Percentiles rank a stretch among this genome's conserved stretches.
Conservation (phyloP, 2,113 vertebrate species). For the Chloebia gouldiae region DNA sequence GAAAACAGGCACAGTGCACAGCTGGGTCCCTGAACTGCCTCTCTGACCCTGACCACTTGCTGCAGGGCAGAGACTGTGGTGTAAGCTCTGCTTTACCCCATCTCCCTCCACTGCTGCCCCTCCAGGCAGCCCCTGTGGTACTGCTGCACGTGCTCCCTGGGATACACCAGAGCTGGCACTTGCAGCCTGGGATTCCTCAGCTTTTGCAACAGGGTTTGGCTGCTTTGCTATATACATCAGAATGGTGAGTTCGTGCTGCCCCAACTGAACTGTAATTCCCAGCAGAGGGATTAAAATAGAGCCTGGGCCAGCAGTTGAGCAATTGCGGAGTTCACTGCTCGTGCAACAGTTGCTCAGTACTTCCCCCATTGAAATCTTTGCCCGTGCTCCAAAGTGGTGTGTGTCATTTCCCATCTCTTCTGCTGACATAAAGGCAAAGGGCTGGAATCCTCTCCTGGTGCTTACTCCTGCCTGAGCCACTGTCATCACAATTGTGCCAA, state of each 20-base stretch:
- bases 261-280: background rate
- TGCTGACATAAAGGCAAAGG: background rate
- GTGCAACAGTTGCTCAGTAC: background rate
- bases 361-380: background rate
- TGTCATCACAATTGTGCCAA: background rate
- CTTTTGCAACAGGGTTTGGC: background rate
- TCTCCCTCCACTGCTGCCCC: background rate
- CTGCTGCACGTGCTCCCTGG: background rate
- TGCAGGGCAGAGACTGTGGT: background rate
- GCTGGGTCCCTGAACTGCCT: background rate
- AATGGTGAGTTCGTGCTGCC: background rate
- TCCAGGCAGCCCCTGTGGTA: background rate
- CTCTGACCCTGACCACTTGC: background rate
- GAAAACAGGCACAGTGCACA: background rate
- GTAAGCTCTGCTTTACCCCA: background rate
- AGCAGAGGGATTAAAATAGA: background rate
- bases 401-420: constrained; percentile 31
- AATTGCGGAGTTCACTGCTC: background rate
- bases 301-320: background rate
- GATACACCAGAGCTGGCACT: background rate
- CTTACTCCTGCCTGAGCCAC: background rate
- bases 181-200: background rate
- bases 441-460: background rate
- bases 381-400: background rate
- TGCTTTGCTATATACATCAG: background rate